phyloP scores from a whole-genome alignment of 2,113 vertebrate species.

The Glaucidium brasilianum region DNA sequence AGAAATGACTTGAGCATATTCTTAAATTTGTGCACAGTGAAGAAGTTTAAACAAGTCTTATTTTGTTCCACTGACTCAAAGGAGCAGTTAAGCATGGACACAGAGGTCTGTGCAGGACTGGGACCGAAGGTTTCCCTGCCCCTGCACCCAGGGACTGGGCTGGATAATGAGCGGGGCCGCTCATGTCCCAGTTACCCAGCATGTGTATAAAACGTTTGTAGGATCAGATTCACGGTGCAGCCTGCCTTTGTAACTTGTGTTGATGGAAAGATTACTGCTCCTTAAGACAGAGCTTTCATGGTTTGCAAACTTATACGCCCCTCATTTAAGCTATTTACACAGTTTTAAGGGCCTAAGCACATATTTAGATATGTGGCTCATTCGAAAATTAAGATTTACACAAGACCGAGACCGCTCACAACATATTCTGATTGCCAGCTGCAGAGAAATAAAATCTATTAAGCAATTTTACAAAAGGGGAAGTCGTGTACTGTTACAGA shows the following conservation, averaged over 20 bases:
- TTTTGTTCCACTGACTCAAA: not conserved
- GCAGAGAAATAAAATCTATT: not conserved
- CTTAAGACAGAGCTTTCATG: not conserved
- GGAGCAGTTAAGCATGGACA: not conserved
- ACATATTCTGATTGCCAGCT: not conserved
- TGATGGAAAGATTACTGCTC: not conserved
- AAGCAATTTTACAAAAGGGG: not conserved
- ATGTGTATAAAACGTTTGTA: rapidly evolving
- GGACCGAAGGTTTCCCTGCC: not conserved
- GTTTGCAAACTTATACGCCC: not conserved
- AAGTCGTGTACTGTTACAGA: not conserved
- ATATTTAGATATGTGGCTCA: not conserved
- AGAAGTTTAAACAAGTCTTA: not conserved
- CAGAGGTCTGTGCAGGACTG: not conserved
- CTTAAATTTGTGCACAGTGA: not conserved
- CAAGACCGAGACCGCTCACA: not conserved
- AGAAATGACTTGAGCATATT: not conserved
- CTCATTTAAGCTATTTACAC: not conserved
- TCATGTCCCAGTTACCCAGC: not conserved
- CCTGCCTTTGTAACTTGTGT: not conserved
- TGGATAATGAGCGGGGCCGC: not conserved
- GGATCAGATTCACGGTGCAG: not conserved
- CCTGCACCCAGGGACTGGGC: not conserved
- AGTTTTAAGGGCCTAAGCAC: not conserved
- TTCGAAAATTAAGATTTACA: not conserved